Percentiles rank a stretch among this genome's conserved stretches.
Conservation (phyloP, 2,888 invertebrate genomes). For the Furcula furcula region DNA sequence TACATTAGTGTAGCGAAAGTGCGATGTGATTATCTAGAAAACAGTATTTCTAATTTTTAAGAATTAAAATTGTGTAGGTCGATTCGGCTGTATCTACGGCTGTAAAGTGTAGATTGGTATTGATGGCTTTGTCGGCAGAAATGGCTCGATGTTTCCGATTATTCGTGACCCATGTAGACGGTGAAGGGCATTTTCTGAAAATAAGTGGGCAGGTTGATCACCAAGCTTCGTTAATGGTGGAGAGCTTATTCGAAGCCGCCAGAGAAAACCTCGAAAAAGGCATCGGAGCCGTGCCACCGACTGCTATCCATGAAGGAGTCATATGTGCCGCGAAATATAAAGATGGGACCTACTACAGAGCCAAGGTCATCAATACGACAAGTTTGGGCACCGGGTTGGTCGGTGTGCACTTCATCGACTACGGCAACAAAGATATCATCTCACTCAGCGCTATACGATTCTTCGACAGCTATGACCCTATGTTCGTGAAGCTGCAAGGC, state of each 20-base stretch:
- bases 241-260: slow-evolving; percentile 68
- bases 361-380: slow-evolving; percentile 77
- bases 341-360: slow-evolving; percentile 85
- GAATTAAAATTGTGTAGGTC: slow-evolving; percentile 56
- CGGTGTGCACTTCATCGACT: slow-evolving; percentile 86
- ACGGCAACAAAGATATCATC: slow-evolving; percentile 84
- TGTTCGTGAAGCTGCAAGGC: slow-evolving; percentile 74
- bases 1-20: slow-evolving; percentile 40
- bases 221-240: slow-evolving; percentile 78
- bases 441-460: slow-evolving; percentile 82
- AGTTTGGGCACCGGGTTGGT: slow-evolving; percentile 77
- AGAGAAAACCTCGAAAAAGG: slow-evolving; percentile 68
- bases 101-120: slow-evolving; percentile 20
- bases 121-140: slow-evolving; percentile 62
- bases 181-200: slow-evolving; percentile 85
- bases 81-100: slow-evolving; percentile 17
- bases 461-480: slow-evolving; percentile 75
- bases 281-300: slow-evolving; percentile 67
- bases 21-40: slow-evolving; percentile 33
- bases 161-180: slow-evolving; percentile 85
- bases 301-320: slow-evolving; percentile 75
- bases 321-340: slow-evolving; percentile 86
- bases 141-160: slow-evolving; percentile 63
- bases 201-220: slow-evolving; percentile 87
- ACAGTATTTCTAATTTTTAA: slow-evolving; percentile 25